phyloP scores from a whole-genome alignment of 2,888 invertebrate genomes.

The Leucozona laternaria region DNA sequence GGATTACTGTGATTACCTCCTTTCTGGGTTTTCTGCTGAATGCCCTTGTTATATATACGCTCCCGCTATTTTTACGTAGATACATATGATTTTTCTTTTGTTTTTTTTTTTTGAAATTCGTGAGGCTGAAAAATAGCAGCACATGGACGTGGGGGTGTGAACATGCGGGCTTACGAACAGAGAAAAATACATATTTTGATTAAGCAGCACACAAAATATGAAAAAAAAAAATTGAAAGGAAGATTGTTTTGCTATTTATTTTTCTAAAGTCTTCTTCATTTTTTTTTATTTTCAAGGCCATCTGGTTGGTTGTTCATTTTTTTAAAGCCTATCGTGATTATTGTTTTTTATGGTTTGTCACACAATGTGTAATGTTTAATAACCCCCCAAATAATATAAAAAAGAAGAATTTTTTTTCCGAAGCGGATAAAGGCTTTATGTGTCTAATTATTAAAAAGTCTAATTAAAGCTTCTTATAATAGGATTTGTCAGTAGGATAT shows the following conservation, averaged over 20 bases:
- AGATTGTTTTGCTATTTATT: neutral
- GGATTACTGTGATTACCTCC: constrained; percentile 69
- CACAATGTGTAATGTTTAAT: neutral
- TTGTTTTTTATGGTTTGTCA: neutral
- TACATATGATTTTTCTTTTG: too few species aligned
- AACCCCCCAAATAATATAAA: neutral
- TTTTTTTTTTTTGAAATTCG: constrained; percentile 12
- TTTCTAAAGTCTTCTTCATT: neutral
- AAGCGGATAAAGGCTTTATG: neutral
- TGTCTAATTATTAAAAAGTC: neutral
- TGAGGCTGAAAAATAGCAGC: constrained; percentile 26
- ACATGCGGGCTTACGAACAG: constrained; percentile 3
- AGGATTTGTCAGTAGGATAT: constrained; percentile 2
- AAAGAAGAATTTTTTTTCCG: neutral
- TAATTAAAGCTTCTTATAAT: constrained; percentile 20
- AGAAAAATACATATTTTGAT: constrained; percentile 44
- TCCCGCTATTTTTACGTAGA: too few species aligned
- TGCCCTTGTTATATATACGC: neutral
- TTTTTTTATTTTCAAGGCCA: neutral
- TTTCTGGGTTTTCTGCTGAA: constrained; percentile 15
- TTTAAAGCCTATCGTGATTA: neutral
- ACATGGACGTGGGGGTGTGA: neutral
- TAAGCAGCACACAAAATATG: constrained; percentile 15
- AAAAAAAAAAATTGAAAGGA: neutral
- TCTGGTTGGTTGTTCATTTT: constrained; percentile 1